Conservation (phyloP, 2,888 invertebrate species). For the Abrostola tripartita region DNA sequence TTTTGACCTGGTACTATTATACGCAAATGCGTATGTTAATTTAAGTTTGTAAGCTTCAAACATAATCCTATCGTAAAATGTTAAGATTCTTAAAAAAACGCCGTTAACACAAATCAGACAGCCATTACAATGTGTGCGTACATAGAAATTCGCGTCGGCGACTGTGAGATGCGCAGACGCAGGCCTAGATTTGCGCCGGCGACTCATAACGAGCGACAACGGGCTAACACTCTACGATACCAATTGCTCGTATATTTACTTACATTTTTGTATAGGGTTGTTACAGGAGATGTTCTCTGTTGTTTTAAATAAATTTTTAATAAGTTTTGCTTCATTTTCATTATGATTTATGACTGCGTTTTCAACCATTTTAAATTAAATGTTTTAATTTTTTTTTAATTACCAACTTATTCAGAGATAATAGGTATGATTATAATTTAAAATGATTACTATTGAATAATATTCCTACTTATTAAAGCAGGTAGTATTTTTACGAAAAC, state of each 20-base stretch:
- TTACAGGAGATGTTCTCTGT: constrained; percentile 4
- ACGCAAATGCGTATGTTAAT: too few species aligned
- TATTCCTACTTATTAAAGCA: too few species aligned
- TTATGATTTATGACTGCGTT: background rate
- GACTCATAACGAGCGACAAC: constrained; percentile 52
- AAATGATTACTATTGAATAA: too few species aligned
- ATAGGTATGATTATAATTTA: too few species aligned
- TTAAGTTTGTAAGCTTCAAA: too few species aligned
- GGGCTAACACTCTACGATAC: constrained; percentile 37
- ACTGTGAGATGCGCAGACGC: constrained; percentile 41
- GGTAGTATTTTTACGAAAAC: too few species aligned
- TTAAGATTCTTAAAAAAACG: too few species aligned
- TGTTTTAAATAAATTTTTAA: constrained; percentile 2
- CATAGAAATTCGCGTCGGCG: constrained; percentile 40
- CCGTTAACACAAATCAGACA: constrained; percentile 36
- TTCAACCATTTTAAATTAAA: too few species aligned
- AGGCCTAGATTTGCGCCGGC: constrained; percentile 43
- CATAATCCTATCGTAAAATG: too few species aligned
- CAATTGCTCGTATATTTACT: constrained; percentile 32
- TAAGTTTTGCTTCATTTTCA: background rate
- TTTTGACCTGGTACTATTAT: too few species aligned
- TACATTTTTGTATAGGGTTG: constrained; percentile 43
- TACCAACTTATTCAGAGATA: too few species aligned
- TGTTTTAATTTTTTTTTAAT: too few species aligned
- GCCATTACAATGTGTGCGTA: constrained; percentile 34